Evolutionary conservation across 2,888 invertebrate species (phyloP).

Genomic region (Sepiola atlantica): DNA sequence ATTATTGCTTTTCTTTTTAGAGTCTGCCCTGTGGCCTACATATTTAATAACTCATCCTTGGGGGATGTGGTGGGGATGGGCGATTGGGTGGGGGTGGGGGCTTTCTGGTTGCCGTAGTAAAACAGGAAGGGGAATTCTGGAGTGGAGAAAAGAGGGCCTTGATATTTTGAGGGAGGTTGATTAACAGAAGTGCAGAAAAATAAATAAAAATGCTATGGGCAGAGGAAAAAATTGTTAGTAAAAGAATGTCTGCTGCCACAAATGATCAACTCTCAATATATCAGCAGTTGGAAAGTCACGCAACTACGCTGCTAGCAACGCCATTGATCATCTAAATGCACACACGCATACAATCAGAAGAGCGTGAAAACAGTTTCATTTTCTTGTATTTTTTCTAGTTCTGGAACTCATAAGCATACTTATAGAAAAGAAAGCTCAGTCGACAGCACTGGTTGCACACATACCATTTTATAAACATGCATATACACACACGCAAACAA

Average conservation of each 20-base stretch:
- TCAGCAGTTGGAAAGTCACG: neutral
- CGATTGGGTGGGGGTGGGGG: too few species aligned
- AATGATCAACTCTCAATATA: conserved; percentile 20
- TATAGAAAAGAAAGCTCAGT: too few species aligned
- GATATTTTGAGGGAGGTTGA: neutral
- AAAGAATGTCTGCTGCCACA: neutral
- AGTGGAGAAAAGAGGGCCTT: neutral
- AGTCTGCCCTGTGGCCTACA: conserved; percentile 32
- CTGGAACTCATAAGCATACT: neutral
- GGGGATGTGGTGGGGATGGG: neutral
- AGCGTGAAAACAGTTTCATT: neutral
- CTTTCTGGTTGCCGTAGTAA: neutral
- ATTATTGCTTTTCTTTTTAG: neutral
- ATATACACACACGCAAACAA: neutral
- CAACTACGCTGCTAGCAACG: neutral
- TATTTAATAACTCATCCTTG: conserved; percentile 16
- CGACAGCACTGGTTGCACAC: neutral
- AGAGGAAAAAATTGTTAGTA: conserved; percentile 10
- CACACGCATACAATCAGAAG: neutral
- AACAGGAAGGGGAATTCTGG: neutral
- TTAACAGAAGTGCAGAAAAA: neutral
- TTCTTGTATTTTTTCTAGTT: neutral
- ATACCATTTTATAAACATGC: neutral
- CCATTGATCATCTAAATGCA: neutral
- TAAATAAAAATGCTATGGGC: neutral